Conservation (phyloP, 2,888 invertebrate genomes). For the Torymus tubicola region DNA sequence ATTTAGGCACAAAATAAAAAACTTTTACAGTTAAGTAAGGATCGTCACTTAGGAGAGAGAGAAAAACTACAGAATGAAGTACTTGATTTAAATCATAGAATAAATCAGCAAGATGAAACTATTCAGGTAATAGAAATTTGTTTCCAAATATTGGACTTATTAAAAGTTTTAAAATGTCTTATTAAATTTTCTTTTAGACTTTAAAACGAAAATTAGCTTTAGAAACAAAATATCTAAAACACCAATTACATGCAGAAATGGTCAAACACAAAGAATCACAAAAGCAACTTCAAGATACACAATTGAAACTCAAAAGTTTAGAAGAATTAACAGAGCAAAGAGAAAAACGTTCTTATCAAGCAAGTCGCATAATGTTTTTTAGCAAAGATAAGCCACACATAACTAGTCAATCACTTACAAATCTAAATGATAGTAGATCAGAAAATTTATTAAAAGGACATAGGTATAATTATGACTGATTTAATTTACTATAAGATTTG, state of each 20-base stretch:
- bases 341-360: constrained; percentile 68
- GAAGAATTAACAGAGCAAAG: constrained; percentile 81
- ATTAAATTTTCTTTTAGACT: constrained; percentile 72
- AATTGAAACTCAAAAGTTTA: constrained; percentile 81
- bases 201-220: constrained; percentile 84
- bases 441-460: constrained; percentile 20
- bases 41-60: constrained; percentile 85
- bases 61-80: constrained; percentile 84
- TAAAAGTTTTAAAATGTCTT: neutral
- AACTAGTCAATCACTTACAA: constrained; percentile 69
- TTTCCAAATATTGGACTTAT: neutral
- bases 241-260: constrained; percentile 84
- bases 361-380: constrained; percentile 63
- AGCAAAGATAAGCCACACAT: constrained; percentile 38
- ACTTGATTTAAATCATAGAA: constrained; percentile 72
- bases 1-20: constrained; percentile 83
- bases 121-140: constrained; percentile 71
- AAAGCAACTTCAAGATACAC: constrained; percentile 81
- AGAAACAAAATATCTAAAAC: constrained; percentile 85
- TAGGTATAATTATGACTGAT: constrained; percentile 11
- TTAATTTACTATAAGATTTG: neutral
- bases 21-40: constrained; percentile 83
- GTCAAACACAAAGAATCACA: constrained; percentile 84
- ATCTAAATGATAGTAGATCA: constrained; percentile 68
- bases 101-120: constrained; percentile 74